Percentiles rank a stretch among this genome's conserved stretches.
Evolutionary conservation across 2,888 invertebrate genomes (phyloP).

Genomic region (Lamellibrachia satsuma): DNA sequence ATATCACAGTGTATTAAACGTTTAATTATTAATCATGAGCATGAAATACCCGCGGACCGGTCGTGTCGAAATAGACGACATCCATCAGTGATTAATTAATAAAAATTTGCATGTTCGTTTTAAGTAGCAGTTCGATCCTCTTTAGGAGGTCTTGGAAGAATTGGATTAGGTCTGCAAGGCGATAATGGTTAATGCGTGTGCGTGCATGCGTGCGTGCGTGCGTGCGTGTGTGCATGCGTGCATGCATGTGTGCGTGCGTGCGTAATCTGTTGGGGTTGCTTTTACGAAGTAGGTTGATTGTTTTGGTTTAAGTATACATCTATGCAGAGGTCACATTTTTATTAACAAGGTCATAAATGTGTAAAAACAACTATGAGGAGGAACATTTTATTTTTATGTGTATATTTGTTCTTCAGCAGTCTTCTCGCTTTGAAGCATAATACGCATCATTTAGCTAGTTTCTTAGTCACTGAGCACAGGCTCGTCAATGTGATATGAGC

Average conservation of each 20-base stretch:
- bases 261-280: background rate
- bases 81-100: slow-evolving; percentile 2
- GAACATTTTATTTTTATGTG: background rate
- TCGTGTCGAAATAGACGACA: background rate
- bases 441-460: too few species aligned
- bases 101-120: background rate
- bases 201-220: background rate
- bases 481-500: too few species aligned
- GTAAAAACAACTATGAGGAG: background rate
- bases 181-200: background rate
- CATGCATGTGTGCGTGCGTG: background rate
- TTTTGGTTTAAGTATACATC: background rate
- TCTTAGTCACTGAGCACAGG: too few species aligned
- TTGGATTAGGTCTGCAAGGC: background rate
- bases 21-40: background rate
- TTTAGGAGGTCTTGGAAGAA: background rate
- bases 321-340: background rate
- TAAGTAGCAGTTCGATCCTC: background rate
- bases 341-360: background rate
- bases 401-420: too few species aligned
- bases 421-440: too few species aligned
- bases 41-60: background rate
- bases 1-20: slow-evolving; percentile 9
- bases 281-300: background rate
- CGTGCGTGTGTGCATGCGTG: background rate